Evolutionary conservation across 2,797 vertebrate genomes (phyloP), one percentile per base, ranked within the genome.

Genomic region (Muraenolepis orangiensis): DNA sequence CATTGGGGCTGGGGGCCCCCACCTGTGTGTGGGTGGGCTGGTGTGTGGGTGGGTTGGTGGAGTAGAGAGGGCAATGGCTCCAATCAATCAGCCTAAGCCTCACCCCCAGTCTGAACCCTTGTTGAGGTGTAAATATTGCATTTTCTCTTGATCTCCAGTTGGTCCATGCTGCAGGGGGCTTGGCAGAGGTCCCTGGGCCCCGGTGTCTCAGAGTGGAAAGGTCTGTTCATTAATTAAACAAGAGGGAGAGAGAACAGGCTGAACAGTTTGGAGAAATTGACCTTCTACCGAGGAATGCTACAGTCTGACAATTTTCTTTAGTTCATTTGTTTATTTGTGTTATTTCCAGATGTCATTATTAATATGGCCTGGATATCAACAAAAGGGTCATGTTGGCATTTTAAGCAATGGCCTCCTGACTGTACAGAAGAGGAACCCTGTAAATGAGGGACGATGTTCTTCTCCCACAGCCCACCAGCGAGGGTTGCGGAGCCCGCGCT

Each of bases 21-120:
- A 10, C 3, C n/a, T n/a, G 32, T 34, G 46, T 4, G 18, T 51
- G n/a, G n/a, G 51, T 57, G 20, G 20, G 51, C 6, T 0, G 51
- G 51, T 4, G 3, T 3, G 32, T 34, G 32, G 7, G 32, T 34
- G 46, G 1, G 46, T 18, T 7, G 32, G 36, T 4, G 51, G 10
- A n/a, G 51, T 12, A 57, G 51, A 23, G 51, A 82, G 12, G 11
- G 13, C 87, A 87, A 89, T 76, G 36, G 4, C 70, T 77, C 78
- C 84, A 87, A 87, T 90, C 84, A 88, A 90, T 91, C 88, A 91
- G 72, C 87, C 77, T 57, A 40, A 18, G 71, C 83, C 82, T 11
- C 64, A 23, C 28, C 23, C 61, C 61, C 61, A 23, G 20, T 86
- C 81, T 79, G 85, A 87, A 84, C 77, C 67, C 11, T 64, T 78